Conservation (phyloP, 2,797 vertebrate genomes). For the Anguilla marmorata region DNA sequence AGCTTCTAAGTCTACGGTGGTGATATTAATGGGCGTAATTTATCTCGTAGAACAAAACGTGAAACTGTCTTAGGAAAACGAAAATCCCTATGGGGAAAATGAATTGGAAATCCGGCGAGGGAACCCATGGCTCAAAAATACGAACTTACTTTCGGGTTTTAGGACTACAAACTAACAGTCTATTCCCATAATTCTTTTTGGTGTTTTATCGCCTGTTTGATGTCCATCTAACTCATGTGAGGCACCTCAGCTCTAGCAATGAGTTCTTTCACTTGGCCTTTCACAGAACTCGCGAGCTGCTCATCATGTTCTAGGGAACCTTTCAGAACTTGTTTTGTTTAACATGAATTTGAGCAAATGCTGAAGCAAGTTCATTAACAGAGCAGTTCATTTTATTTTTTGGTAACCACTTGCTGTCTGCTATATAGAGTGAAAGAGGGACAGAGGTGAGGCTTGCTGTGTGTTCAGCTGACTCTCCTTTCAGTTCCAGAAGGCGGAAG, state of each 20-base stretch:
- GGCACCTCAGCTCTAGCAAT: too few species aligned
- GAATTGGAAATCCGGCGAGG: too few species aligned
- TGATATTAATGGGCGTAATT: too few species aligned
- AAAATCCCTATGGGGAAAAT: too few species aligned
- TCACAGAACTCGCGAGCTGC: background rate
- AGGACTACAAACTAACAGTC: too few species aligned
- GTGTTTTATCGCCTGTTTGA: background rate
- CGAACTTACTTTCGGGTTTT: too few species aligned
- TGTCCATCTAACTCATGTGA: too few species aligned
- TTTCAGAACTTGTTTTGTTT: background rate
- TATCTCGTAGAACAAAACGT: too few species aligned
- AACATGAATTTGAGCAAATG: background rate
- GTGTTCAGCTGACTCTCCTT: conserved; percentile 54
- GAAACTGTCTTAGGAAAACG: too few species aligned
- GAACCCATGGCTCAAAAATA: too few species aligned
- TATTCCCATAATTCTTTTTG: background rate
- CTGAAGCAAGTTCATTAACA: background rate
- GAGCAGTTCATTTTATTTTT: background rate
- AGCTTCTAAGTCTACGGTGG: too few species aligned
- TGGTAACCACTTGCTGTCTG: background rate
- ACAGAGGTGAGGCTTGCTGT: conserved; percentile 2
- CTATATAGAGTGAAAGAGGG: background rate
- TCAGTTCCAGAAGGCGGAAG: conserved; percentile 93
- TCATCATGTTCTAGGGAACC: background rate
- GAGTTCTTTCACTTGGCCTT: too few species aligned